Evolutionary conservation across 35 echinoderm and acorn worm species (phyloP).

Genomic region (Holothuria glaberrima): DNA sequence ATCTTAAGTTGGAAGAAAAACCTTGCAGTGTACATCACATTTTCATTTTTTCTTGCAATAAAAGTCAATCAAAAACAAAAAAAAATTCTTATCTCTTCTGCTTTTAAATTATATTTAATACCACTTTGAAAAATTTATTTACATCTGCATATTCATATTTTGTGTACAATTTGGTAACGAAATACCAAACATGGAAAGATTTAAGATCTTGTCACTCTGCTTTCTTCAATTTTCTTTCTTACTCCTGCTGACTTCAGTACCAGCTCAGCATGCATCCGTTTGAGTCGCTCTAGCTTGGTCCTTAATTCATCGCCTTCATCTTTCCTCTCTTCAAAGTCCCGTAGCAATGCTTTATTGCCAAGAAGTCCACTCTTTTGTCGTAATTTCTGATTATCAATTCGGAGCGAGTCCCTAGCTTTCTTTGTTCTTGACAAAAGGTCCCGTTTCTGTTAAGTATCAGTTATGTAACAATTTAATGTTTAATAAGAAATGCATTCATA

Average conservation of each 20-base stretch:
- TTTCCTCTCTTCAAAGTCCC: conserved; percentile 96
- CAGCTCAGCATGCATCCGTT: conserved; percentile 89
- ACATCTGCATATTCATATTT: background rate
- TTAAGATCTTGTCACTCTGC: conserved; percentile 23
- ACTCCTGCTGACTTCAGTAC: conserved; percentile 79
- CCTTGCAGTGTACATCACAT: no score
- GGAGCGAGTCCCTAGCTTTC: conserved; percentile 83
- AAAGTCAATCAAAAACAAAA: background rate
- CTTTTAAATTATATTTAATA: background rate
- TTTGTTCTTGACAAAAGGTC: conserved; percentile 92
- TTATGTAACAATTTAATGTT: no score
- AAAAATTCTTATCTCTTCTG: background rate
- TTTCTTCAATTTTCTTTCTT: conserved; percentile 90
- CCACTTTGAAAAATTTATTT: background rate
- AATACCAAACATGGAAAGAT: background rate
- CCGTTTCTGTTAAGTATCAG: conserved; percentile 67
- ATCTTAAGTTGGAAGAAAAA: no score
- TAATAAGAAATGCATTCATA: no score
- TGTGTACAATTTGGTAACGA: background rate
- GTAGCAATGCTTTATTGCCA: conserved; percentile 78
- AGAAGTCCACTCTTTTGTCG: conserved; percentile 86
- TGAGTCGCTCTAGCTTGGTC: conserved; percentile 72
- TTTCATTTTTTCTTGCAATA: background rate
- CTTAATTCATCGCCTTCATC: conserved; percentile 90
- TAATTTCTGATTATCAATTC: conserved; percentile 90